These are phyloP conservation scores for Telmatochromis sp. DNA, from an alignment of 2,113 vertebrate genomes.

Conservation along the genomic window DNA sequence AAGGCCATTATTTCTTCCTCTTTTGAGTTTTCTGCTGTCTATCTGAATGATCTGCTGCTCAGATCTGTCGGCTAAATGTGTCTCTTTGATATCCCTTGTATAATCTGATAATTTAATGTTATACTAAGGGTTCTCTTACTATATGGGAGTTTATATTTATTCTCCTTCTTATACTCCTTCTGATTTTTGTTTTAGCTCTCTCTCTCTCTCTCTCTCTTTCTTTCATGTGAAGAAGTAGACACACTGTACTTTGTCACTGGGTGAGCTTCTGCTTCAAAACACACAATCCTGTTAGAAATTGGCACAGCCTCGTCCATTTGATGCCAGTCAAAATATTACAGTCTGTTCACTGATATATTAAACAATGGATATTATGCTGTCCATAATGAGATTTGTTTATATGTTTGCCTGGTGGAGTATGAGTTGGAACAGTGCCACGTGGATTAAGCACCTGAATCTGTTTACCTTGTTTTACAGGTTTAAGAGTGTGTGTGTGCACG, in stretches of 20 bases:
- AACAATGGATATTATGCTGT: conserved; percentile 7
- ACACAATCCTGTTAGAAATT: conserved; percentile 67
- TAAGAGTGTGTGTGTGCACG: neutral
- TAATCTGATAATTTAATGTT: conserved; percentile 10
- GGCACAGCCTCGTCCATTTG: conserved; percentile 41
- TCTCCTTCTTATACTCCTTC: neutral
- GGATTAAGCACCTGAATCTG: conserved; percentile 13
- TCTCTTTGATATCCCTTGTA: conserved; percentile 36
- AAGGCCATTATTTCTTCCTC: conserved; percentile 21
- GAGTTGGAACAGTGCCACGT: conserved; percentile 8
- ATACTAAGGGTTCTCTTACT: neutral
- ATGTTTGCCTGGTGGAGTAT: conserved; percentile 1
- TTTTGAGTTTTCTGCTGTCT: conserved; percentile 7
- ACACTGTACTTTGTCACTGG: conserved; percentile 35
- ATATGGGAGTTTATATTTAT: neutral
- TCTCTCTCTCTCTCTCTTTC: neutral
- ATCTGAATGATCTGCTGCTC: conserved; percentile 28
- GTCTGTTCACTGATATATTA: conserved; percentile 44
- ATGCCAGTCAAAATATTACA: conserved; percentile 59
- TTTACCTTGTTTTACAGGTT: neutral
- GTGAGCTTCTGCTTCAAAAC: conserved; percentile 61
- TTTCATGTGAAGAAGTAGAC: conserved; percentile 19
- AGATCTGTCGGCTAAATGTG: conserved; percentile 27
- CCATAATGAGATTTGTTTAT: conserved; percentile 37
- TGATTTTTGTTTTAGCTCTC: neutral